Conservation (phyloP, 2,888 invertebrate genomes). For the Netelia fuscicornis region DNA sequence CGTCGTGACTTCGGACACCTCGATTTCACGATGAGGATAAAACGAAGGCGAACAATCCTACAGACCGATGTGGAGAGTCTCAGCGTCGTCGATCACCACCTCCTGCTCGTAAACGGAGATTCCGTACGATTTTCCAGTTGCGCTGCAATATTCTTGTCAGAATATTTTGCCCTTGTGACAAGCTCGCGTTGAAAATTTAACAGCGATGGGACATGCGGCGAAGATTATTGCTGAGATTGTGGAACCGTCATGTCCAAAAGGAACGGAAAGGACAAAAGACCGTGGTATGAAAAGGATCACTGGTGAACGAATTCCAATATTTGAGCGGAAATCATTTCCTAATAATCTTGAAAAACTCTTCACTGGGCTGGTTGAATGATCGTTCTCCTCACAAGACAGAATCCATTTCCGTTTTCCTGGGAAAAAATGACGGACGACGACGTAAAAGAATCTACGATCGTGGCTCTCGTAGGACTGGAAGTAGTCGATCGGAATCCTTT, state of each 20-base stretch:
- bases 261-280: neutral
- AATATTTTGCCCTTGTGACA: neutral
- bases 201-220: neutral
- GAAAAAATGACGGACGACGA: neutral
- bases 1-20: conserved; percentile 27
- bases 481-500: neutral
- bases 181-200: neutral
- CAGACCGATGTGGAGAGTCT: neutral
- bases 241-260: no score
- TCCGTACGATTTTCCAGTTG: conserved; percentile 21
- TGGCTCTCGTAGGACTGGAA: neutral
- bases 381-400: neutral
- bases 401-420: neutral
- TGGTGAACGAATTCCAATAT: neutral
- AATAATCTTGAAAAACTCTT: neutral
- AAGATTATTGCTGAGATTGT: no score
- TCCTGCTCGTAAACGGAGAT: conserved; percentile 11
- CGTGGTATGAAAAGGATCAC: neutral
- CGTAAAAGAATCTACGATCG: neutral
- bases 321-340: neutral
- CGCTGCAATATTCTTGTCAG: conserved; percentile 27
- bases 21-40: neutral
- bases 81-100: conserved; percentile 7
- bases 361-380: neutral
- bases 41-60: neutral